phyloP scores from a whole-genome alignment of 2,888 invertebrate genomes.

The Ischnus inquisitorius region DNA sequence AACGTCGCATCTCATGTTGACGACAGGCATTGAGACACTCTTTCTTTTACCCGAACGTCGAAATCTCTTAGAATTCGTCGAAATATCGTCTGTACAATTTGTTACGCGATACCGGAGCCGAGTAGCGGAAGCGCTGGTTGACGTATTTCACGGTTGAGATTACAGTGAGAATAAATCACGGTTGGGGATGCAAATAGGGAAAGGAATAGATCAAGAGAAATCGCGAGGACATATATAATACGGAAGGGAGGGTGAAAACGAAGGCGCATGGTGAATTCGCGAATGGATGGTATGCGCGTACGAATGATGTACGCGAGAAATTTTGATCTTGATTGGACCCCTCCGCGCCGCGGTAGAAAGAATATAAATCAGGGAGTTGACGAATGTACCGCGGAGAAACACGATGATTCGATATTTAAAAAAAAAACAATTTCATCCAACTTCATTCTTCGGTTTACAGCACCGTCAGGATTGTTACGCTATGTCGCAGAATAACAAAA shows the following conservation, averaged over 20 bases:
- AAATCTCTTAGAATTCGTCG: not conserved
- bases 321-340: slow-evolving; percentile 33
- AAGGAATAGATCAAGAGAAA: not conserved
- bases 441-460: not conserved
- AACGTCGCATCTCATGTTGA: too few relatives aligned
- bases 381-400: slow-evolving; percentile 5
- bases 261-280: slow-evolving; percentile 16
- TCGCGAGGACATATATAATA: not conserved
- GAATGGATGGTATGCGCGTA: not conserved
- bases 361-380: slow-evolving; percentile 38
- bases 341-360: slow-evolving; percentile 18
- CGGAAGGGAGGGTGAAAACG: not conserved
- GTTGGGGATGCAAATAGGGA: not conserved
- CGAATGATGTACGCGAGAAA: slow-evolving; percentile 5
- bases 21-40: not conserved
- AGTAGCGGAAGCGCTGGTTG: not conserved
- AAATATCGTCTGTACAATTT: not conserved
- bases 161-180: slow-evolving; percentile 2
- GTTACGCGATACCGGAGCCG: not conserved
- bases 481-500: not conserved
- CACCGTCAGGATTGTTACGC: not conserved
- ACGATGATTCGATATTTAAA: slow-evolving; percentile 3
- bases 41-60: not conserved
- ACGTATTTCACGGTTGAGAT: not conserved
- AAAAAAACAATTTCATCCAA: slow-evolving; percentile 7